Evolutionary conservation across 1,140 invertebrate species (phyloP), one percentile per base, ranked within the genome.

Genomic region (Drosophila subobscura): DNA sequence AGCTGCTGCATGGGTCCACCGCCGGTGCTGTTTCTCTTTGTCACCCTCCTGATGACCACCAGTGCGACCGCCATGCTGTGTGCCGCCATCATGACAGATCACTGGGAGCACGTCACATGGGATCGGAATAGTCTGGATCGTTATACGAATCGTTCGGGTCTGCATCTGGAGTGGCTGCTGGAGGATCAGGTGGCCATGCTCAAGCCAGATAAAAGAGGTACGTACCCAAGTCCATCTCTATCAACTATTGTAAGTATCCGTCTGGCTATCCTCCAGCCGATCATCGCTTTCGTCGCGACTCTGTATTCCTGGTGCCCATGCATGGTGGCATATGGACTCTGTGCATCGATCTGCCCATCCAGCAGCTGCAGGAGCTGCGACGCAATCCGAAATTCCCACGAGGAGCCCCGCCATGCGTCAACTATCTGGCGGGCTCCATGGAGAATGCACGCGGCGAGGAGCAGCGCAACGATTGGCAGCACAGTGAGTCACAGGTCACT

Each of bases 271-370:
- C 7, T 23, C 2, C 37, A 90, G 80, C 78, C n/a, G 90, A 91
- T 65, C 84, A 90, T 72, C 90, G 90, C 4, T 90, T 83, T 61
- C 83, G 86, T 14, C 88, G 90, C 22, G 92, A 92, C 4, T 92
- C 93, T 5, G 93, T 95, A 25, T 97, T 96, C 88, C 91, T 97
- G 8, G 95, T 96, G 0, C 96, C 96, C 1, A 96, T 97, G 94
- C 95, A 97, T 70, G 96, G 96, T 2, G 96, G 96, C 1, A 96
- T 97, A 73, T 97, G 96, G 96, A 97, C 95, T 0, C 93, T 97
- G 80, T 97, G 96, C 89, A 94, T 96, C 47, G 95, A 95, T 53
- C 92, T 97, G 23, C 93, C 94, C 83, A 95, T 95, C 64, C 94
- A 95, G 79, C 95, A 96, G 90, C 93, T 95, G 54, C 92, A 92